Conservation (phyloP, 2,888 invertebrate genomes). For the Cryptocephalus moraei region DNA sequence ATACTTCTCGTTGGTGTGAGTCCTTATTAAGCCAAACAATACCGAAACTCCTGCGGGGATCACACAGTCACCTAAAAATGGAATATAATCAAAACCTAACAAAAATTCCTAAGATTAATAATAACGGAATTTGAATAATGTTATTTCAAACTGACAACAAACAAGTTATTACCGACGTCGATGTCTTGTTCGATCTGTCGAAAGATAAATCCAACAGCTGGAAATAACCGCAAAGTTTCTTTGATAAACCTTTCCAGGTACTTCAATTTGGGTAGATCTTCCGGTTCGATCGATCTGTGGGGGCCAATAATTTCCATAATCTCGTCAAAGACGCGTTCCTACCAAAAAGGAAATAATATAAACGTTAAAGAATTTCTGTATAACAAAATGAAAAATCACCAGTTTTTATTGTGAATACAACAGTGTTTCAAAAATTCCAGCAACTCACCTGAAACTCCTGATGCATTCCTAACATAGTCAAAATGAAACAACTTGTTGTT, state of each 20-base stretch:
- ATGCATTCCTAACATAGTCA: conserved; percentile 24
- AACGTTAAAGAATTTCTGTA: background rate
- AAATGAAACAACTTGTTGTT: conserved; percentile 20
- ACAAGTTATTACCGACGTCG: no score
- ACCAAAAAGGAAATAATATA: no score
- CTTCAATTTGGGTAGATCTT: conserved; percentile 44
- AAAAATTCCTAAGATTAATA: no score
- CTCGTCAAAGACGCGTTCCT: conserved; percentile 37
- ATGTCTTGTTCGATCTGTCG: conserved; percentile 40
- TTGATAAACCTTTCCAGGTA: conserved; percentile 48
- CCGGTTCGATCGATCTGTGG: conserved; percentile 35
- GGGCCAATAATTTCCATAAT: conserved; percentile 40
- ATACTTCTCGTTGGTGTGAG: conserved; percentile 37
- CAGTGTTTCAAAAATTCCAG: background rate
- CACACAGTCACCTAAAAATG: no score
- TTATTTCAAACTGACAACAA: no score
- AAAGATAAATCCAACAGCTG: conserved; percentile 44
- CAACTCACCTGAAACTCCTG: conserved; percentile 21
- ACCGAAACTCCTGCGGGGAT: no score
- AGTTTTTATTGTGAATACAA: no score
- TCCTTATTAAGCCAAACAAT: no score
- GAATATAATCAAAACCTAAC: no score
- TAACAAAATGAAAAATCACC: no score
- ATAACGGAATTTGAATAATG: no score
- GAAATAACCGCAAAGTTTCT: conserved; percentile 47